Conservation (phyloP, 2,888 invertebrate species). For the Pteria penguin region DNA sequence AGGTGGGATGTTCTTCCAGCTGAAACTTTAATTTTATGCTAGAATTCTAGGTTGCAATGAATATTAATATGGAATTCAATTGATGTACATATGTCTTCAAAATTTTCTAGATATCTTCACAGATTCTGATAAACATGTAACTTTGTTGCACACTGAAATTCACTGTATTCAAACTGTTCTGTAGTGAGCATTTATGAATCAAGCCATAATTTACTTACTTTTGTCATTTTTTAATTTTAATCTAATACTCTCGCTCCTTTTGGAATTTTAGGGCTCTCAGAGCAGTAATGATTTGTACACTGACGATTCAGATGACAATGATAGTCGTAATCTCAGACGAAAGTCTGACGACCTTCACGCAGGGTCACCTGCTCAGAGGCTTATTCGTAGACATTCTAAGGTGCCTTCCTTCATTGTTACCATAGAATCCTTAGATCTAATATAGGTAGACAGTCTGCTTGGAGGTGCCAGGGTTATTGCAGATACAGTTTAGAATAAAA, state of each 20-base stretch:
- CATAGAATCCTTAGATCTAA: not conserved
- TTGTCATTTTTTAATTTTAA: not conserved
- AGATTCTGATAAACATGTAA: no score
- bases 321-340: slow-evolving; percentile 7
- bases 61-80: no score
- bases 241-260: not conserved
- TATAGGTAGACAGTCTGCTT: not conserved
- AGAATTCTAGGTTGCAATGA: no score
- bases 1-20: no score
- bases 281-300: slow-evolving; percentile 26
- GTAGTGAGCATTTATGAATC: no score
- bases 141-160: no score
- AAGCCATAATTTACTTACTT: not conserved
- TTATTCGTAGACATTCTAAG: slow-evolving; percentile 34
- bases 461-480: not conserved
- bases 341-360: slow-evolving; percentile 37
- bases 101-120: no score
- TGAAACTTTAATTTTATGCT: no score
- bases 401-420: slow-evolving; percentile 10
- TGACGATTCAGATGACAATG: slow-evolving; percentile 30
- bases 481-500: no score
- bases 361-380: slow-evolving; percentile 18
- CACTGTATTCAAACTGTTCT: no score
- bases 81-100: no score
- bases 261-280: slow-evolving; percentile 15